A percentile compares a stretch with the other conserved stretches of the same genome.
Conservation (phyloP, 2,113 vertebrate genomes). For the Rhabdomys dilectus region DNA sequence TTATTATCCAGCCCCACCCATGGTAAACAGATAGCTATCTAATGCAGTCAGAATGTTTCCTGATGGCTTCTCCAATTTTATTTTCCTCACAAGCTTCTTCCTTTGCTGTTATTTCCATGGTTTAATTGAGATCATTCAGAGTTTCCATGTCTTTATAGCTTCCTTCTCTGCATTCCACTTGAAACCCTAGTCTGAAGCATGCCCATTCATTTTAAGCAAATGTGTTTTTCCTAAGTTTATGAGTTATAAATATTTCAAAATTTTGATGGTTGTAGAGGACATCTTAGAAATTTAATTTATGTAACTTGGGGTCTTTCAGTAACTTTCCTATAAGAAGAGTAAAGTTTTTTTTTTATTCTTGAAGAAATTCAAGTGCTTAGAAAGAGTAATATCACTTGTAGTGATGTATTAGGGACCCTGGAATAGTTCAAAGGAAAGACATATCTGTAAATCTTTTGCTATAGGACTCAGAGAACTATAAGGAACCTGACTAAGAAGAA, state of each 20-base stretch:
- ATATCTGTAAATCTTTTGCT: neutral
- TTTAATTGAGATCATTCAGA: constrained; percentile 45
- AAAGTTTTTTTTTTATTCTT: constrained; percentile 33
- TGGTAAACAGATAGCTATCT: neutral
- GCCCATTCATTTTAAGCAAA: neutral
- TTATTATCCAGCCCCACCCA: neutral
- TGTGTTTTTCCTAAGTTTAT: neutral
- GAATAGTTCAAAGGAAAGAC: neutral
- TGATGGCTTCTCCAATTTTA: constrained; percentile 37
- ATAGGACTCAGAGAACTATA: neutral
- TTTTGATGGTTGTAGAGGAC: neutral
- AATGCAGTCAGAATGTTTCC: constrained; percentile 6
- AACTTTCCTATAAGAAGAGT: constrained; percentile 40
- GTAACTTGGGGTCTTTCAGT: neutral
- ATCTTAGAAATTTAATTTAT: constrained; percentile 32
- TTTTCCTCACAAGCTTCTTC: neutral
- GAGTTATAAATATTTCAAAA: constrained; percentile 3
- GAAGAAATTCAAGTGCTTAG: constrained; percentile 33
- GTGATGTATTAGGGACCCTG: neutral
- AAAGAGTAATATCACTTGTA: neutral
- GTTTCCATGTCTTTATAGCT: constrained; percentile 41
- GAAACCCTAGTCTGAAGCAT: constrained; percentile 19
- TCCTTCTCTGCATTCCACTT: constrained; percentile 32
- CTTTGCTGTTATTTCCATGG: constrained; percentile 24
- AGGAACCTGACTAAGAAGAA: neutral